A percentile compares a stretch with the other conserved stretches of the same genome.
Evolutionary conservation across 2,113 vertebrate genomes (phyloP).

Genomic region (Sturnus vulgaris): DNA sequence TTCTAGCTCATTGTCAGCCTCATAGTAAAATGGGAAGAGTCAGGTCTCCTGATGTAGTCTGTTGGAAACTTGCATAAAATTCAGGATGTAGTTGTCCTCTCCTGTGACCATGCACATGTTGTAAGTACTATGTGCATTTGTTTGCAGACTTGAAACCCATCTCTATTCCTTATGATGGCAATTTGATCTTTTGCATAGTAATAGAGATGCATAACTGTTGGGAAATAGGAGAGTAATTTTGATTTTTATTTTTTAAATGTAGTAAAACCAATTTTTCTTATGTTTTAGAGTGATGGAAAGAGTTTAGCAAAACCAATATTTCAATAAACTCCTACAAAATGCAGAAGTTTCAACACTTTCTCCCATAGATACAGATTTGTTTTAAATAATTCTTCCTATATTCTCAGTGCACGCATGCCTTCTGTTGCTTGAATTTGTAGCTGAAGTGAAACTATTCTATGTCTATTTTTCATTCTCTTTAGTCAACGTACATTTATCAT

Average conservation of each 20-base stretch:
- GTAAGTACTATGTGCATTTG: neutral
- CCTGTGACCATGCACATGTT: neutral
- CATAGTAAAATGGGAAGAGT: neutral
- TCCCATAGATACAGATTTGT: neutral
- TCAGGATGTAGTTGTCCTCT: neutral
- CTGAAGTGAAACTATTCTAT: neutral
- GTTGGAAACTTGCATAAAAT: neutral
- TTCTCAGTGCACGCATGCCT: neutral
- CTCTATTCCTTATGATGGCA: neutral
- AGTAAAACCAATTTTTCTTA: neutral
- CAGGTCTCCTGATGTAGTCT: neutral
- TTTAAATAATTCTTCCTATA: neutral
- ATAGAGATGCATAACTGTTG: neutral
- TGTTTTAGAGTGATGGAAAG: neutral
- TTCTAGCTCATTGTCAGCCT: neutral
- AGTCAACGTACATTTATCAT: rapidly evolving
- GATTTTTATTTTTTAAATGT: neutral
- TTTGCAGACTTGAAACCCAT: neutral
- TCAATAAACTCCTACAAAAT: neutral
- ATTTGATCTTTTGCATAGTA: neutral
- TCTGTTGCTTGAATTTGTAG: neutral
- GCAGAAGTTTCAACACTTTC: neutral
- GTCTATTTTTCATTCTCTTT: neutral
- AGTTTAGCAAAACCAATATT: neutral
- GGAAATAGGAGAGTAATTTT: neutral